Evolutionary conservation across 1,140 invertebrate genomes (phyloP), one percentile per base, ranked within the genome.

Genomic region (Papilio aristodemus): DNA sequence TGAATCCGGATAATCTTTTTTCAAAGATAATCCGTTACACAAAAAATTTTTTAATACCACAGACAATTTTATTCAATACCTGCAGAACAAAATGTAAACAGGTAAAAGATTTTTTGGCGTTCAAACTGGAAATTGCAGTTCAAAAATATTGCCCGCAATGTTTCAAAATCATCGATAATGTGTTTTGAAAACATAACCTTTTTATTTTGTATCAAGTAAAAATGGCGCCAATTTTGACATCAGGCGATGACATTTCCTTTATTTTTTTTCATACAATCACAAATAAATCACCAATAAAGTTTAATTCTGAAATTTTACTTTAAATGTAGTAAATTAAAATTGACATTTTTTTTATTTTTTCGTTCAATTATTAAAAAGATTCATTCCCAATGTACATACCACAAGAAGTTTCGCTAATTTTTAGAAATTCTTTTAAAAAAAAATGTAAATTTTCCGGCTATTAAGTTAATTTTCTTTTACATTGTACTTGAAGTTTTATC

Each of bases 1-100:
- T 89, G 88, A 87, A 90, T 90, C 58, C 69, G 46, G 63, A 66
- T 54, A 11, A 50, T 7, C 46, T 50, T 22, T 50, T 3, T 32
- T 6, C 27, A 7, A 39, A 39, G 41, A 17, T 17, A 22, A n/a
- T 54, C 46, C 17, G 46, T 54, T 11, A 54, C 46, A 10, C 11
- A 10, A 25, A 54, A 32, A 32, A 32, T 32, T 19, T 46, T 46
- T 6, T 19, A 22, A 54, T 10, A 4, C 19, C 10, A 22, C 19
- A 54, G 19, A 54, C 9, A 50, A 22, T 10, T 32, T 32, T 32
- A 32, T 54, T 0, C 17, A 9, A 9, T 19, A 19, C 43, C 43
- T 46, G 14, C 17, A 9, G 4, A 22, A 22, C n/a, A 50, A 22
- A 22, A 11, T 22, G 27, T 32, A 3, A 10, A 22, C 46, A 54